Evolutionary conservation across 2,113 vertebrate genomes (phyloP), one percentile per base, ranked within the genome.

Genomic region (Sebastes fasciatus): DNA sequence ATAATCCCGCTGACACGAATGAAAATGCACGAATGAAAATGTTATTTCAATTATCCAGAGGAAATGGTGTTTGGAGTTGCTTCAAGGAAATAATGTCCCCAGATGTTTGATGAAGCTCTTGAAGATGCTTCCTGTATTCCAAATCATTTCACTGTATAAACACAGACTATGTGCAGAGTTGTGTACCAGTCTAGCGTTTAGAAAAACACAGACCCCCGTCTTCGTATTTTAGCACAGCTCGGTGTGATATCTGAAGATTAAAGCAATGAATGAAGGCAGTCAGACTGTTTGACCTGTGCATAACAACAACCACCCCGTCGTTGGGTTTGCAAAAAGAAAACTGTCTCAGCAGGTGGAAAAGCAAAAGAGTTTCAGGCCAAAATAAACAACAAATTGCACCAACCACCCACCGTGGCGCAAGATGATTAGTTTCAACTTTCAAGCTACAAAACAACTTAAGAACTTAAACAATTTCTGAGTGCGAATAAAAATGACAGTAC

Each of bases 41-140:
- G 26, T 26, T 4, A 48, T 26, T 46, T 40, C 4, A 54, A 55
- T 42, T 49, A 54, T 60, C 21, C 60, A 58, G 62, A 67, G 62
- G 48, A 73, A 78, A 61, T 40, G 3, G 23, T 19, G 16, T 63
- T 77, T 65, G 40, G 48, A 68, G 72, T 42, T 72, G 19, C 52
- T 58, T 83, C 57, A 70, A 70, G 74, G 12, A 43, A 43, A 10
- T 17, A 63, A 14, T 51, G 21, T 48, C 40, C 71, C 5, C 1
- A 40, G 12, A 64, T 77, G 14, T 52, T 77, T 66, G 17, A 77
- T 17, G 62, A 14, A 42, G 49, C 43, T 51, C 54, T 16, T 70
- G 16, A 68, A 42, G 54, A 69, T 1, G n/a, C 3, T 49, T 62
- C 26, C 19, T 67, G 40, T 61, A 42, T 17, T 58, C 40, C 13